A percentile compares a stretch with the other conserved stretches of the same genome.
Conservation (phyloP, 2,888 invertebrate genomes). For the Isoperla grammatica region DNA sequence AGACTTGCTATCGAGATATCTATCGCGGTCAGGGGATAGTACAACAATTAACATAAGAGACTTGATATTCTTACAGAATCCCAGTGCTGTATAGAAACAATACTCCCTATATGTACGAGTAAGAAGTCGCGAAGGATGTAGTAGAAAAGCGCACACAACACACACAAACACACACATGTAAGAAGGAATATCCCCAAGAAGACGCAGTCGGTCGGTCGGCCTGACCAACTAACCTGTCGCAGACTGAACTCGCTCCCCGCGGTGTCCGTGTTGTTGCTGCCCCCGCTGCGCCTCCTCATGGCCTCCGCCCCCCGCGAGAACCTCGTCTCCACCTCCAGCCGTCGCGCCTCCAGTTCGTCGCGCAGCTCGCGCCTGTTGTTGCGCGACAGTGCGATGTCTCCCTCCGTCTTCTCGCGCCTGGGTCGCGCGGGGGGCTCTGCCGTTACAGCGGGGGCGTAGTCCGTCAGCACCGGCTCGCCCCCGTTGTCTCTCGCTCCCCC, state of each 20-base stretch:
- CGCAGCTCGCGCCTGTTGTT: slow-evolving; percentile 49
- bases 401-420: slow-evolving; percentile 83
- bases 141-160: too few species aligned
- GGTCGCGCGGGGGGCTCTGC: slow-evolving; percentile 53
- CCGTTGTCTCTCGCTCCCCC: slow-evolving; percentile 37
- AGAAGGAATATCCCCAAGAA: background rate
- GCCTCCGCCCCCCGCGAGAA: slow-evolving; percentile 44
- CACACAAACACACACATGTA: slow-evolving; percentile 9
- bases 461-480: slow-evolving; percentile 65
- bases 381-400: slow-evolving; percentile 73
- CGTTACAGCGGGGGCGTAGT: slow-evolving; percentile 48
- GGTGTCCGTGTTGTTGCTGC: slow-evolving; percentile 17
- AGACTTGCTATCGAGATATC: too few species aligned
- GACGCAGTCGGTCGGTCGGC: background rate
- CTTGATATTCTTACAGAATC: too few species aligned
- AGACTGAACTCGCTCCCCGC: slow-evolving; percentile 20
- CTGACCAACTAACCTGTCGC: slow-evolving; percentile 25
- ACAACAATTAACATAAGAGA: too few species aligned
- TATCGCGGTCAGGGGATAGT: too few species aligned
- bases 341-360: slow-evolving; percentile 46
- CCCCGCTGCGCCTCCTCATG: slow-evolving; percentile 41
- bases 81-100: too few species aligned
- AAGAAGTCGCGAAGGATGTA: too few species aligned
- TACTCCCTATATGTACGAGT: too few species aligned
- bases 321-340: slow-evolving; percentile 45